Base-by-base conservation (phyloP, 2,888 invertebrate species). In the Pterobdella sp. region DNA sequence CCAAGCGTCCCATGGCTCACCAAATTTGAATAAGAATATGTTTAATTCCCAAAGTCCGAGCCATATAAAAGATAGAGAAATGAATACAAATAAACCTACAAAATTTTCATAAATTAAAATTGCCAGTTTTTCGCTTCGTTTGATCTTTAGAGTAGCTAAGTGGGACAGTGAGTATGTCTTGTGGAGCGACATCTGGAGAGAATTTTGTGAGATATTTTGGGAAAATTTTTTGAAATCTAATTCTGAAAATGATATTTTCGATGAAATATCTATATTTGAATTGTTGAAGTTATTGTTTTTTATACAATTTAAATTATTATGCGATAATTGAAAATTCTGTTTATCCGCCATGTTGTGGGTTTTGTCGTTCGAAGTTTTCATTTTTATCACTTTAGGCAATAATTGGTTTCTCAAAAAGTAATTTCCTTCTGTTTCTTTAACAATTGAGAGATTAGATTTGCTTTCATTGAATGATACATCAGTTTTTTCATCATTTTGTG, bases 41-140 rank as follows among this genome's bases (percentile, higher is more conserved):
- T 72, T 74, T 2, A 75, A 52, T 31, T 74, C 72, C 76, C 76
- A 76, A 2, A 32, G 68, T 0, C 76, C 76, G 0, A 76, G 63
- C 76, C 76, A 76, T 0, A 74, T 35, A 29, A 76, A 72, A 10
- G 70, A 31, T n/a, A 63, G 49, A 18, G 64, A 31, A 29, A 18
- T 4, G 60, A 73, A 74, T 22, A 68, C 71, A 7, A 75, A 32
- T 4, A 74, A 1, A 35, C 65, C 72, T 52, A 76, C 56, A 7
- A 42, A 1, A 52, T 76, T 68, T 56, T 76, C 75, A 69, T 68
- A 76, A 1, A 60, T 52, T 18, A 73, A 34, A n/a, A 69, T 49
- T 31, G 26, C 32, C n/a, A 32, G 7, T 35, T 65, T 32, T 3
- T 35, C 65, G 14, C 31, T 31, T 14, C 7, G 14, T 42, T 56